Conservation (phyloP, 2,888 invertebrate genomes). For the Drosophila neotestacea region DNA sequence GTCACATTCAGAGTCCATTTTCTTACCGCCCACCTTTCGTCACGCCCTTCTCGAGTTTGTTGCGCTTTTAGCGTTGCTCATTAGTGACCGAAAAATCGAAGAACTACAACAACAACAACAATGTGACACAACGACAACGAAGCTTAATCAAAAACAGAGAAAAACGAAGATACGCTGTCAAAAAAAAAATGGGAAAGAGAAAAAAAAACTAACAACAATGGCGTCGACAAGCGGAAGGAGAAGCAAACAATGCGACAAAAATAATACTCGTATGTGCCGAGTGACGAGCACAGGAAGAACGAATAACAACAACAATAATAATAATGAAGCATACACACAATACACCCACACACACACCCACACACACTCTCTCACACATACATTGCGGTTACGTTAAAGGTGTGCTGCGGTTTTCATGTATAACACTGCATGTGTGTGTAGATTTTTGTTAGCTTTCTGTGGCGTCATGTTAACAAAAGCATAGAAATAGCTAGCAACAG, state of each 20-base stretch:
- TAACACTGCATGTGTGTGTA: conserved; percentile 16
- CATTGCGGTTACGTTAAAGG: conserved; percentile 56
- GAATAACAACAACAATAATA: conserved; percentile 56
- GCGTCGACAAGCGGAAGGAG: conserved; percentile 62
- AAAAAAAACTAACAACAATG: conserved; percentile 65
- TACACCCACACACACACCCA: conserved; percentile 31
- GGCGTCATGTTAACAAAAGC: conserved; percentile 76
- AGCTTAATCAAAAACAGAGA: conserved; percentile 69
- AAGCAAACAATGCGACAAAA: conserved; percentile 77
- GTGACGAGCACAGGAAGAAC: conserved; percentile 50
- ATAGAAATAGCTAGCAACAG: conserved; percentile 43
- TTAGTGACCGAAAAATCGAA: conserved; percentile 77
- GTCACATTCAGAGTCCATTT: conserved; percentile 11
- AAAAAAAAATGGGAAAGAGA: conserved; percentile 40
- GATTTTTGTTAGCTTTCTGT: conserved; percentile 70
- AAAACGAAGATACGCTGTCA: conserved; percentile 51
- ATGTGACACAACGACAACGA: conserved; percentile 36
- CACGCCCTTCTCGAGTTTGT: conserved; percentile 74
- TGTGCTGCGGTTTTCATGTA: conserved; percentile 50
- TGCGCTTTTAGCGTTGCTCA: conserved; percentile 71
- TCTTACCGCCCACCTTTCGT: conserved; percentile 43
- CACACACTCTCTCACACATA: conserved; percentile 16
- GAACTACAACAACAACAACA: conserved; percentile 54
- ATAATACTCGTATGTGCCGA: conserved; percentile 59
- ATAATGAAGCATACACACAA: conserved; percentile 49